phyloP scores from a whole-genome alignment of 2,113 vertebrate species.

The Bubalus kerabau region DNA sequence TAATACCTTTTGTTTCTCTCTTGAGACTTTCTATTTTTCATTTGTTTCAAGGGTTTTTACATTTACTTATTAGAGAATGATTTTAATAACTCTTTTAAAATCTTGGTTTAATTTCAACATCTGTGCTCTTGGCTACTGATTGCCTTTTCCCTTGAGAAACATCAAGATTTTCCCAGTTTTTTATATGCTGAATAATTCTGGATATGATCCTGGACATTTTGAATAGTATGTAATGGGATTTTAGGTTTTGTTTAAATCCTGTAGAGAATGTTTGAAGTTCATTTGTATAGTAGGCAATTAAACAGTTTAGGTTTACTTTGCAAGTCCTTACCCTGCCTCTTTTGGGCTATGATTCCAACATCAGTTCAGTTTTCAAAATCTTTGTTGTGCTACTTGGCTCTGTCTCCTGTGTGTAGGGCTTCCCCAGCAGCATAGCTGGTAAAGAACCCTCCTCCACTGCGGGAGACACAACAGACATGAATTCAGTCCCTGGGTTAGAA shows the following conservation, averaged over 20 bases:
- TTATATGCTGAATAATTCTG: not conserved
- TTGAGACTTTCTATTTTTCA: not conserved
- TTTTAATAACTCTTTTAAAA: not conserved
- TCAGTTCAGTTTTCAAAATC: not conserved
- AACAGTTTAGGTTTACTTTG: not conserved
- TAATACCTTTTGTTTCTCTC: not conserved
- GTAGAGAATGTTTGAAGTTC: not conserved
- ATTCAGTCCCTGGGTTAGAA: not conserved
- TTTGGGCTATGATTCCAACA: not conserved
- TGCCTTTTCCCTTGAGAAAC: not conserved
- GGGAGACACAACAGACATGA: not conserved
- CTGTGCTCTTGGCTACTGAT: not conserved
- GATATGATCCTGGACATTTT: not conserved
- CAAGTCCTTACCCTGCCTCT: not conserved
- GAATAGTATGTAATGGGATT: not conserved
- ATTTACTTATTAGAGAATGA: not conserved
- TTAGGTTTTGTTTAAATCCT: not conserved
- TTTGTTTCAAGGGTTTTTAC: not conserved
- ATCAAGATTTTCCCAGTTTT: slow-evolving; percentile 1
- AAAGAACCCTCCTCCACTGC: not conserved
- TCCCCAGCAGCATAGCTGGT: not conserved
- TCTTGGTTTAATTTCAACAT: not conserved
- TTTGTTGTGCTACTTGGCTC: not conserved
- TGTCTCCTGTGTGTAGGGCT: not conserved
- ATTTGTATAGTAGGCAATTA: not conserved